Evolutionary conservation across 2,113 vertebrate genomes (phyloP).

Genomic region (Tenrec ecaudatus): DNA sequence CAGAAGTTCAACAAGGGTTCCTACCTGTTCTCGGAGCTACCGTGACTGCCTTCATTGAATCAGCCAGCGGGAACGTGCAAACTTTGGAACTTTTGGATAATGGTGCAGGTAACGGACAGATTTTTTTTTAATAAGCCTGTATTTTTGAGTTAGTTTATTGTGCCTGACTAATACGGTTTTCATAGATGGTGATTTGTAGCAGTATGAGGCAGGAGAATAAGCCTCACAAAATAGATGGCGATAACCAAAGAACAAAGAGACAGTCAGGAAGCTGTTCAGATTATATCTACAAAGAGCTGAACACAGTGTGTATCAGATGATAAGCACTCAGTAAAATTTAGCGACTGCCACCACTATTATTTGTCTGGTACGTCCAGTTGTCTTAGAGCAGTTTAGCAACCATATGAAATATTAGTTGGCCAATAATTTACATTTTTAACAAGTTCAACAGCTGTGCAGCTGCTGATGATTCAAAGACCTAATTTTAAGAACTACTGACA

Average conservation of each 20-base stretch:
- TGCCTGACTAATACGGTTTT: too few species aligned
- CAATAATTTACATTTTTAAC: neutral
- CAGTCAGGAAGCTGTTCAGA: neutral
- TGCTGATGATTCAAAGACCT: neutral
- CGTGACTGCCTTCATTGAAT: constrained; percentile 86
- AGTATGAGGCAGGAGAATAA: neutral
- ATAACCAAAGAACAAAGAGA: neutral
- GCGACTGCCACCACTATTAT: too few species aligned
- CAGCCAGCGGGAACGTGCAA: neutral
- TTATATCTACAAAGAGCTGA: neutral
- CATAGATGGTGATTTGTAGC: neutral
- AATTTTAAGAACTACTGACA: neutral
- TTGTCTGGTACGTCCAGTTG: neutral
- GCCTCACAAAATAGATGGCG: neutral
- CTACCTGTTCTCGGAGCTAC: constrained; percentile 83
- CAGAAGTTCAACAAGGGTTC: constrained; percentile 85
- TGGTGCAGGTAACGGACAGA: constrained; percentile 84
- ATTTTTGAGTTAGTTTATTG: too few species aligned
- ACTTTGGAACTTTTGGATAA: constrained; percentile 84
- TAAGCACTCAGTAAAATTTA: neutral
- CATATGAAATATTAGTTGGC: neutral
- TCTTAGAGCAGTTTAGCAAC: neutral
- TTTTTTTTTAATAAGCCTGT: neutral
- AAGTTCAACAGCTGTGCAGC: neutral
- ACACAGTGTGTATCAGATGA: neutral